A percentile compares a stretch with the other conserved stretches of the same genome.
Evolutionary conservation across 2,888 invertebrate species (phyloP).

Genomic region (Melinaea menophilus): DNA sequence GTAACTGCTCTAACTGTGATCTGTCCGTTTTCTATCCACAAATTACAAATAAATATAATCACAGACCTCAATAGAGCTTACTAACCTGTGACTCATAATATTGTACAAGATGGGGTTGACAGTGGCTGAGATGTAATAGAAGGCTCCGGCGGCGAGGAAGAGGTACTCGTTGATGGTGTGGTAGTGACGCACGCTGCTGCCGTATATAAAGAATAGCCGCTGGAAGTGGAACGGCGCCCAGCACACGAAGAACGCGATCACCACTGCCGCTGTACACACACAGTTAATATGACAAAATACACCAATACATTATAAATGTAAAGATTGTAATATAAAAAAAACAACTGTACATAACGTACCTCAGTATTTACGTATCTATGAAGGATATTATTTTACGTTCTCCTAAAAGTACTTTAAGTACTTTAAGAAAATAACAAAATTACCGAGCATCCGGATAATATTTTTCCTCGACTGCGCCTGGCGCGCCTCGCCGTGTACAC

Average conservation of each 20-base stretch:
- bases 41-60: too few species aligned
- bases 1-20: too few species aligned
- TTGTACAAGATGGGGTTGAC: constrained; percentile 93
- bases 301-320: too few species aligned
- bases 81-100: constrained; percentile 81
- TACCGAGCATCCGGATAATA: constrained; percentile 89
- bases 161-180: constrained; percentile 86
- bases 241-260: constrained; percentile 94
- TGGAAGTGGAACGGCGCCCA: constrained; percentile 98
- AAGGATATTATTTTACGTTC: too few species aligned
- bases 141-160: constrained; percentile 86
- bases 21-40: too few species aligned
- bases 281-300: too few species aligned
- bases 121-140: constrained; percentile 91
- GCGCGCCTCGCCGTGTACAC: constrained; percentile 83
- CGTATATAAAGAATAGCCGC: constrained; percentile 89
- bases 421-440: not conserved
- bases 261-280: constrained; percentile 87
- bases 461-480: constrained; percentile 84
- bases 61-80: too few species aligned
- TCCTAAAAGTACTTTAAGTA: too few species aligned
- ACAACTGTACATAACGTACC: too few species aligned
- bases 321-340: too few species aligned
- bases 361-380: too few species aligned
- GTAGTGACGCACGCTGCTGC: constrained; percentile 77